Percentiles rank a stretch among this genome's conserved stretches.
Conservation (phyloP, 2,888 invertebrate genomes). For the Andrena haemorrhoa region DNA sequence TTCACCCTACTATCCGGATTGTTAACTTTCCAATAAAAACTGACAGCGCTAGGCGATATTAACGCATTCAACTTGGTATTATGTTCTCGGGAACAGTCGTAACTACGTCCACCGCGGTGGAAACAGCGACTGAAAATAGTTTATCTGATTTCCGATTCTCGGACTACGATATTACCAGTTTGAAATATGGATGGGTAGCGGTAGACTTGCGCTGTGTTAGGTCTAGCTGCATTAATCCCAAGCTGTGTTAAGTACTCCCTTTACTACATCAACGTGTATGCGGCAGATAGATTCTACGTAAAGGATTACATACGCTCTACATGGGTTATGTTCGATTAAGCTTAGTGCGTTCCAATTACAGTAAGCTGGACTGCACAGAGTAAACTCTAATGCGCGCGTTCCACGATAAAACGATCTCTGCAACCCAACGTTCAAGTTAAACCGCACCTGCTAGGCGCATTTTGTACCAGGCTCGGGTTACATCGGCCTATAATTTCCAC, state of each 20-base stretch:
- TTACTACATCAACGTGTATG: no score
- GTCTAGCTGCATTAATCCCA: neutral
- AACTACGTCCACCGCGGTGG: neutral
- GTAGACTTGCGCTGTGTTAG: neutral
- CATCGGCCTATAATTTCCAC: neutral
- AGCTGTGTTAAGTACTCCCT: neutral
- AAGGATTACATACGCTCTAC: no score
- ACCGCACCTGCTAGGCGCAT: neutral
- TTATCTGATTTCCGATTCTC: neutral
- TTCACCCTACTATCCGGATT: slow-evolving; percentile 34
- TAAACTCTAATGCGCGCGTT: no score
- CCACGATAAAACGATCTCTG: no score
- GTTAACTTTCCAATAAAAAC: slow-evolving; percentile 42
- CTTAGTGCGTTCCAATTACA: no score
- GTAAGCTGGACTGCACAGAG: no score
- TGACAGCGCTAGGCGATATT: neutral
- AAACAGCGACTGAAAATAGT: neutral
- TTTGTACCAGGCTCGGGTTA: neutral
- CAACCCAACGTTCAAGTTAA: no score
- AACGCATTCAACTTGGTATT: slow-evolving; percentile 12
- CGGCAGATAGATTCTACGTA: no score
- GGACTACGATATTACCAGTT: neutral
- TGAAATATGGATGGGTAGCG: neutral
- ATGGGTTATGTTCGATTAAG: no score
- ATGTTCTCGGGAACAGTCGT: neutral